Evolutionary conservation across 2,113 vertebrate species (phyloP).

Genomic region (Pterocles gutturalis): DNA sequence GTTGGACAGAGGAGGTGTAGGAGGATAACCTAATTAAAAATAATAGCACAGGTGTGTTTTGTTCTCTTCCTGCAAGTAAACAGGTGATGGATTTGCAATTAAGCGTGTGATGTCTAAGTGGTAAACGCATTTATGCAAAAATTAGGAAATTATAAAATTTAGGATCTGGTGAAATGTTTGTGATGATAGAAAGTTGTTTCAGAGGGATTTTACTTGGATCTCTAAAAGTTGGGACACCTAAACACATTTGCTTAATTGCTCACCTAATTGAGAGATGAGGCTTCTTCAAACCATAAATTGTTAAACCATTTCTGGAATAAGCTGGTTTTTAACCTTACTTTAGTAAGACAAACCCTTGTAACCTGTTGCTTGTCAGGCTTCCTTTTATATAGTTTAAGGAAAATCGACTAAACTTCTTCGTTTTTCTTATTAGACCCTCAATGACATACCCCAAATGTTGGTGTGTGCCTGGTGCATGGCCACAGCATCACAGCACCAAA

Average conservation of each 20-base stretch:
- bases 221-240: neutral
- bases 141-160: neutral
- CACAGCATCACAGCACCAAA: neutral
- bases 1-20: neutral
- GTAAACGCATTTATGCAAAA: neutral
- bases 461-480: neutral
- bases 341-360: neutral
- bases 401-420: neutral
- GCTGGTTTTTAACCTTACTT: neutral
- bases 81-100: constrained; percentile 1
- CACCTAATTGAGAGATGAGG: neutral
- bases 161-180: neutral
- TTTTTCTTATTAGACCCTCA: neutral
- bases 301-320: neutral
- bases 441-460: neutral
- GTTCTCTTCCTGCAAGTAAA: neutral
- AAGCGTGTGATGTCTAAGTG: neutral
- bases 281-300: neutral
- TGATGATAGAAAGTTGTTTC: neutral
- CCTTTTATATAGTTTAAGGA: neutral
- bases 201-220: neutral
- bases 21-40: constrained; percentile 33
- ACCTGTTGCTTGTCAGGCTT: neutral
- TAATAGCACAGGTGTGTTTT: constrained; percentile 8
- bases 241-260: neutral